Percentiles rank a stretch among this genome's conserved stretches.
Evolutionary conservation across 2,113 vertebrate genomes (phyloP).

Genomic region (Stomatorhinus ivindoensis): DNA sequence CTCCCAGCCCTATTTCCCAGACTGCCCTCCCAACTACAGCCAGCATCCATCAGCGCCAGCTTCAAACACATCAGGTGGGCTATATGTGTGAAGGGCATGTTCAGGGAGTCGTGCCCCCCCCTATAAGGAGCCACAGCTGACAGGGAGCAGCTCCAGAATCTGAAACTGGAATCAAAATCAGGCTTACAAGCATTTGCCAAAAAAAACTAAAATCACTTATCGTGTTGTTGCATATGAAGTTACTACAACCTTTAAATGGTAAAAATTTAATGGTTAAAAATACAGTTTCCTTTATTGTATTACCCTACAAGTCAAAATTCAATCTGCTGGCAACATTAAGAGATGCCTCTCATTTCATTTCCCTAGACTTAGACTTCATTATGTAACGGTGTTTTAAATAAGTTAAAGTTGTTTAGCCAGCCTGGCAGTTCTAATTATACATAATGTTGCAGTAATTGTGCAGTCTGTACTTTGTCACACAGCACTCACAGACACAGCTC

Average conservation of each 20-base stretch:
- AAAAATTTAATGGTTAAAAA: no score
- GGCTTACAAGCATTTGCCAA: background rate
- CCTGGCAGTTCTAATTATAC: background rate
- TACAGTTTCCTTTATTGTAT: background rate
- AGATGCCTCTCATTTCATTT: background rate
- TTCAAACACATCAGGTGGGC: background rate
- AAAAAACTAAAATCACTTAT: background rate
- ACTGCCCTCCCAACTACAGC: background rate
- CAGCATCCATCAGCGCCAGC: background rate
- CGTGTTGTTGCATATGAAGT: background rate
- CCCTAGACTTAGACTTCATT: background rate
- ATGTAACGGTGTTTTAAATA: background rate
- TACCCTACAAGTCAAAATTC: background rate
- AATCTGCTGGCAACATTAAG: background rate
- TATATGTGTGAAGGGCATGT: background rate
- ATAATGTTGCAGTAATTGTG: background rate
- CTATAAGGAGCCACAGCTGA: background rate
- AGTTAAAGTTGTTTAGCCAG: background rate
- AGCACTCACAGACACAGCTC: background rate
- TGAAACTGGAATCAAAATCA: background rate
- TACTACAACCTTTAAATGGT: background rate
- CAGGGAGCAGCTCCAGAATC: background rate
- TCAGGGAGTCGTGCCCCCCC: background rate
- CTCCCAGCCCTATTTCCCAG: background rate
- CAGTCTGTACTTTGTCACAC: background rate